Conservation (phyloP, 2,113 vertebrate genomes). For the Capreolus pygargus region DNA sequence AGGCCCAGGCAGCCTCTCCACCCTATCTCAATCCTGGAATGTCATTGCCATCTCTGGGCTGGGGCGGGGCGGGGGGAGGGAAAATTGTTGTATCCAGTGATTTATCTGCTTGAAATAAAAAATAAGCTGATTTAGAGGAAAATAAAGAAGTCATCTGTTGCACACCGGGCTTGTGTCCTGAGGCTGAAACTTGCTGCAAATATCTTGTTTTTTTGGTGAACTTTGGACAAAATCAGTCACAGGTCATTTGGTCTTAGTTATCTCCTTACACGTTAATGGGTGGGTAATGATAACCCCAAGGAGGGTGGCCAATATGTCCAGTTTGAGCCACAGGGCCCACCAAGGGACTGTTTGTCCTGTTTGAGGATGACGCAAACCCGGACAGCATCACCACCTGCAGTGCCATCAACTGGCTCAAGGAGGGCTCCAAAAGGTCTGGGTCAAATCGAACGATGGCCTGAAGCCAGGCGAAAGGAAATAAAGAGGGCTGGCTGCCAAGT, state of each 20-base stretch:
- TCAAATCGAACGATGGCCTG: neutral
- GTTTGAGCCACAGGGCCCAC: neutral
- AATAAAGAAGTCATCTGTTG: neutral
- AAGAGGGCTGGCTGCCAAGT: neutral
- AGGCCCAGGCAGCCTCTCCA: neutral
- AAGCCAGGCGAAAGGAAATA: fast-evolving
- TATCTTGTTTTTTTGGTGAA: neutral
- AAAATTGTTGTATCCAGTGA: neutral
- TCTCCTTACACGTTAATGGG: neutral
- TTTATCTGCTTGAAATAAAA: neutral
- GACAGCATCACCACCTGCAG: too few relatives aligned
- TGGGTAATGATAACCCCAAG: neutral
- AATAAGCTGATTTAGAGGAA: neutral
- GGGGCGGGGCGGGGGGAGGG: neutral
- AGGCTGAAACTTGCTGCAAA: neutral
- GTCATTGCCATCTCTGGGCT: neutral
- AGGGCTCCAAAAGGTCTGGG: neutral
- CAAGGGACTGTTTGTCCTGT: neutral
- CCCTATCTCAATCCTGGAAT: neutral
- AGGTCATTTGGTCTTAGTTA: neutral
- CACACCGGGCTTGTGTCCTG: neutral
- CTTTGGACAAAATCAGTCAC: neutral
- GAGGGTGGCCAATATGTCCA: neutral
- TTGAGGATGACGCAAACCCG: neutral
- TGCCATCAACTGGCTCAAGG: fast-evolving